Evolutionary conservation across 2,888 invertebrate genomes (phyloP), one percentile per base, ranked within the genome.

Genomic region (Pristionchus mayeri): DNA sequence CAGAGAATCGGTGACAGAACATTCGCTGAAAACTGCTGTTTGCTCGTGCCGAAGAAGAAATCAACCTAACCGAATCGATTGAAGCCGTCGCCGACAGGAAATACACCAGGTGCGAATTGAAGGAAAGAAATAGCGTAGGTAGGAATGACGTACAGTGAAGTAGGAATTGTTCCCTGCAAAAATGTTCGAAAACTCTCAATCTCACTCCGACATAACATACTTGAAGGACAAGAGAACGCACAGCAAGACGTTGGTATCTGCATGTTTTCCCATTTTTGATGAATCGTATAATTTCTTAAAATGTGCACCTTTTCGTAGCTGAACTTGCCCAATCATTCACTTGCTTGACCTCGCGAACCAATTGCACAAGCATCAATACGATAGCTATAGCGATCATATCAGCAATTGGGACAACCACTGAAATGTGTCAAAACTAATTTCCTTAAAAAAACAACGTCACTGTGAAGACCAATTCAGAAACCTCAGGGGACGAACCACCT

Each of bases 181-280:
- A n/a, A n/a, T n/a, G n/a, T n/a, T n/a, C n/a, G n/a, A n/a, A n/a
- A n/a, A n/a, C n/a, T n/a, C n/a, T 6, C n/a, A 13, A 44, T 24
- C 3, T 24, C 24, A 7, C 13, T 24, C 6, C 24, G 24, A 6
- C 24, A 57, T 44, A 13, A n/a, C n/a, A 7, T 3, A 60, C 63
- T 21, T 63, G 63, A 0, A 63, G 34, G 18, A 63, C 30, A 27
- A 63, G 34, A 0, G 63, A 63, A 34, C 63, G 34, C 1, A 63
- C 63, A 13, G 63, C 63, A 18, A 63, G 63, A 21, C 63, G 63
- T 63, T 63, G 63, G 34, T 63, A 63, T 21, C 63, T 63, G 13
- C 16, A 24, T 13, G 27, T 13, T 18, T n/a, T n/a, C n/a, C n/a
- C n/a, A n/a, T 34, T 2, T n/a, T n/a, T n/a, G n/a, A n/a, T 18